Conservation (phyloP, 2,888 invertebrate genomes). For the Disparrhopalites patrizii region DNA sequence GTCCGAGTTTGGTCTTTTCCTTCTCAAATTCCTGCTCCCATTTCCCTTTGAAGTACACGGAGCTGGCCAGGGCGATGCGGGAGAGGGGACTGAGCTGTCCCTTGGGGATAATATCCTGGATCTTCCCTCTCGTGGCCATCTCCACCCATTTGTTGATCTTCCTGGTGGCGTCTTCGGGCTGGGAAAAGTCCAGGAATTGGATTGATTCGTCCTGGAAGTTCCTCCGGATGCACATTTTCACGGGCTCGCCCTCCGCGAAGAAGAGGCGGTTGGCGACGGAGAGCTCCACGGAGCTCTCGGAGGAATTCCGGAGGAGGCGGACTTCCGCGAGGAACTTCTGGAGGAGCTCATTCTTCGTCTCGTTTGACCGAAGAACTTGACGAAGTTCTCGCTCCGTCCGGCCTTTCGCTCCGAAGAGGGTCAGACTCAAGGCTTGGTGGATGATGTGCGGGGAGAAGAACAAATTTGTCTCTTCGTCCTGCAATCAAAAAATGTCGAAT, state of each 20-base stretch:
- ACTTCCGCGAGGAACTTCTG: slow-evolving; percentile 57
- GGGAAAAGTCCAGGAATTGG: slow-evolving; percentile 58
- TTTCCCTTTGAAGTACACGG: slow-evolving; percentile 83
- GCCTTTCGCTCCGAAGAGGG: slow-evolving; percentile 71
- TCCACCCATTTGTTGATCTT: slow-evolving; percentile 76
- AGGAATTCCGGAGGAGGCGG: not conserved
- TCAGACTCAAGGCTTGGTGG: slow-evolving; percentile 71
- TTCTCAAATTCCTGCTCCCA: slow-evolving; percentile 76
- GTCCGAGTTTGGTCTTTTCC: slow-evolving; percentile 65
- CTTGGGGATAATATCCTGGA: slow-evolving; percentile 65
- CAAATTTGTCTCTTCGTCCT: slow-evolving; percentile 57
- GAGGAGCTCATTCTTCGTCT: slow-evolving; percentile 64
- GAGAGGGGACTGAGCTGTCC: slow-evolving; percentile 63
- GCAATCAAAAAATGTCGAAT: slow-evolving; percentile 4
- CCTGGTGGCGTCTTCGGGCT: slow-evolving; percentile 60
- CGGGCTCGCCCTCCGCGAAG: slow-evolving; percentile 58
- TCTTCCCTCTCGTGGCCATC: slow-evolving; percentile 68
- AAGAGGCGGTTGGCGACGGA: slow-evolving; percentile 73
- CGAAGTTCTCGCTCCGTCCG: slow-evolving; percentile 65
- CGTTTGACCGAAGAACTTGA: slow-evolving; percentile 61
- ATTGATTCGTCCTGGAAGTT: slow-evolving; percentile 56
- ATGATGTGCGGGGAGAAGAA: slow-evolving; percentile 87
- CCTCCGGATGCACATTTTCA: slow-evolving; percentile 65
- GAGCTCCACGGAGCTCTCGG: slow-evolving; percentile 61
- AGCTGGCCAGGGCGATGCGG: slow-evolving; percentile 71